phyloP scores from a whole-genome alignment of 1,140 invertebrate species.

The Telenomus remus region DNA sequence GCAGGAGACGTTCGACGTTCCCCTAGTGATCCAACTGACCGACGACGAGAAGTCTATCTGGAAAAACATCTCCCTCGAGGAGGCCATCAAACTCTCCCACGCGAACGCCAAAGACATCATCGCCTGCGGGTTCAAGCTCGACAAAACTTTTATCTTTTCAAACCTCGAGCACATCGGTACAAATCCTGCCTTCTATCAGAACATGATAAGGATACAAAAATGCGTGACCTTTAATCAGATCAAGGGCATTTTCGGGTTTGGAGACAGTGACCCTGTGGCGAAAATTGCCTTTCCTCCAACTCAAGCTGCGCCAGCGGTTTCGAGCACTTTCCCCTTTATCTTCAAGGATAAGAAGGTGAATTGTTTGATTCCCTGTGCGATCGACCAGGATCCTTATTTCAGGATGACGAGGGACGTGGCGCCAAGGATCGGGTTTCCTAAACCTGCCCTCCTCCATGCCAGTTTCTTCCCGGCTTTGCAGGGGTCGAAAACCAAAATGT shows the following conservation, averaged over 20 bases:
- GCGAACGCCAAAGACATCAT: constrained; percentile 99
- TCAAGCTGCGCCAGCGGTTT: constrained; percentile 96
- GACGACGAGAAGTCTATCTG: constrained; percentile 99
- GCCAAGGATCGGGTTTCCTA: constrained; percentile 86
- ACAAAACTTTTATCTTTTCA: constrained; percentile 99
- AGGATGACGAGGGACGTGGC: constrained; percentile 98
- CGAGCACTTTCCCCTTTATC: constrained; percentile 96
- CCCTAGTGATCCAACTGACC: constrained; percentile 96
- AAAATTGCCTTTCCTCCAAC: constrained; percentile 98
- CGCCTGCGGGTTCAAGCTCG: constrained; percentile 95
- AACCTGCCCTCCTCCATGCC: constrained; percentile 96
- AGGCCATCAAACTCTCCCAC: constrained; percentile 88
- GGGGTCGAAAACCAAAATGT: constrained; percentile 99
- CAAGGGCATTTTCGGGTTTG: constrained; percentile 98
- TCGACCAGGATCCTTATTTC: constrained; percentile 99
- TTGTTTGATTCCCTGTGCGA: constrained; percentile 98
- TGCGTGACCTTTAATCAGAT: constrained; percentile 97
- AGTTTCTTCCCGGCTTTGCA: constrained; percentile 97
- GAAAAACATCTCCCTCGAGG: constrained; percentile 95
- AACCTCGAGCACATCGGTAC: constrained; percentile 95
- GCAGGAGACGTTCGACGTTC: constrained; percentile 98
- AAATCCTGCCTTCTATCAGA: constrained; percentile 93
- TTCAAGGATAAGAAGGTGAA: constrained; percentile 90
- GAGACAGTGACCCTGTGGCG: constrained; percentile 95
- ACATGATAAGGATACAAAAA: constrained; percentile 93